Evolutionary conservation across 2,888 invertebrate genomes (phyloP).

Genomic region (Deilephila porcellus): DNA sequence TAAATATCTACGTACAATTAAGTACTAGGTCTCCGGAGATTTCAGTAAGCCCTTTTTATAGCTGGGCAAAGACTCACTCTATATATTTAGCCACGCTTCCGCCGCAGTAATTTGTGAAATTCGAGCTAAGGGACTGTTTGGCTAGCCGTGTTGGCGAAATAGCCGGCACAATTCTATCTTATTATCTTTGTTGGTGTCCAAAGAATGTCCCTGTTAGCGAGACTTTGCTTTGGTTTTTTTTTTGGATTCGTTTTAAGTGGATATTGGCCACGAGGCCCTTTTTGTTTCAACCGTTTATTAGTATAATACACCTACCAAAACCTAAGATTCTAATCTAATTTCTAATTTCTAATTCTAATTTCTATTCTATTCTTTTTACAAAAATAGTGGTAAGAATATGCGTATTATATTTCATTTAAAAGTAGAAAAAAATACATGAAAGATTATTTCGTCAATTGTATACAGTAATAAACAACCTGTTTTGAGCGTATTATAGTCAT

Average conservation of each 20-base stretch:
- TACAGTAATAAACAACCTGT: no score
- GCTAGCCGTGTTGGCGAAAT: constrained; percentile 42
- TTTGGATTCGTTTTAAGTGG: constrained; percentile 23
- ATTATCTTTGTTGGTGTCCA: constrained; percentile 48
- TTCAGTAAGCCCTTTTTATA: constrained; percentile 51
- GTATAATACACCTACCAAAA: no score
- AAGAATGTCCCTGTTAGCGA: constrained; percentile 52
- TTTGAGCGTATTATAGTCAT: no score
- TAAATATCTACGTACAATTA: constrained; percentile 44
- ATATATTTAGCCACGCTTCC: constrained; percentile 50
- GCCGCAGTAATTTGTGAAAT: constrained; percentile 54
- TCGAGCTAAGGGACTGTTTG: constrained; percentile 51
- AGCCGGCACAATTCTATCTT: constrained; percentile 44
- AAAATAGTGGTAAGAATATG: no score
- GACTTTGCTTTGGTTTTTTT: constrained; percentile 37
- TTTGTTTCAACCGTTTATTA: no score
- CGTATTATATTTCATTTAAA: no score
- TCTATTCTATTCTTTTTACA: no score
- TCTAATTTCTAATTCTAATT: no score
- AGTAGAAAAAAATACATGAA: no score
- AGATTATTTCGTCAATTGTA: no score
- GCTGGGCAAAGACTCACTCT: constrained; percentile 47
- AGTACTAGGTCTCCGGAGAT: constrained; percentile 45
- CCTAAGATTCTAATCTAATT: no score
- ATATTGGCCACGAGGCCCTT: not conserved